Percentiles rank a stretch among this genome's conserved stretches.
Conservation (phyloP, 1,140 invertebrate species). For the Pseudomyrmex dendroicus region DNA sequence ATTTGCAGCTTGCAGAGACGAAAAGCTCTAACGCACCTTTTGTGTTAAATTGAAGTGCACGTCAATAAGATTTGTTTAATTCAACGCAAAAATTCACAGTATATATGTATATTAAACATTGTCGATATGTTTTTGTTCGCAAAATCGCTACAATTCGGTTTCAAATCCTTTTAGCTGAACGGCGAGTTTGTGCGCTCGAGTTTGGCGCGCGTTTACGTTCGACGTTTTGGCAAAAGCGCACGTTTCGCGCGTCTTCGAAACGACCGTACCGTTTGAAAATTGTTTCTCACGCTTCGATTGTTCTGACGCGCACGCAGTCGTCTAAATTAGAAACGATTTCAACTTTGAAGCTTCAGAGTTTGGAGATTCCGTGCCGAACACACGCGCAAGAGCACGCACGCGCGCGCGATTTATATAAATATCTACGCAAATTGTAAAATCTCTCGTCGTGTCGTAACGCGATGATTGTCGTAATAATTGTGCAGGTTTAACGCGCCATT, state of each 20-base stretch:
- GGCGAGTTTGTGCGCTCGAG: background rate
- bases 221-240: constrained; percentile 14
- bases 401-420: too few relatives aligned
- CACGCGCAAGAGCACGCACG: background rate
- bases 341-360: background rate
- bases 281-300: constrained; percentile 8
- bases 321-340: constrained; percentile 16
- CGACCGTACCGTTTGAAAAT: constrained; percentile 15
- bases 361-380: background rate
- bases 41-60: too few relatives aligned
- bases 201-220: background rate
- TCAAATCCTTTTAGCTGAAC: constrained; percentile 1
- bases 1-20: too few relatives aligned
- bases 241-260: constrained; percentile 29
- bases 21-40: too few relatives aligned
- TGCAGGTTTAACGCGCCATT: too few relatives aligned
- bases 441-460: background rate
- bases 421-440: constrained; percentile 7
- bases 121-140: background rate
- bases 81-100: background rate
- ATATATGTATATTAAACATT: background rate
- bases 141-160: constrained; percentile 3
- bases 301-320: background rate
- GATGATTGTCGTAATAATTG: constrained; percentile 6
- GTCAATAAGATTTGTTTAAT: background rate